Conservation (phyloP, 2,888 invertebrate genomes). For the Cheilosia impressa region DNA sequence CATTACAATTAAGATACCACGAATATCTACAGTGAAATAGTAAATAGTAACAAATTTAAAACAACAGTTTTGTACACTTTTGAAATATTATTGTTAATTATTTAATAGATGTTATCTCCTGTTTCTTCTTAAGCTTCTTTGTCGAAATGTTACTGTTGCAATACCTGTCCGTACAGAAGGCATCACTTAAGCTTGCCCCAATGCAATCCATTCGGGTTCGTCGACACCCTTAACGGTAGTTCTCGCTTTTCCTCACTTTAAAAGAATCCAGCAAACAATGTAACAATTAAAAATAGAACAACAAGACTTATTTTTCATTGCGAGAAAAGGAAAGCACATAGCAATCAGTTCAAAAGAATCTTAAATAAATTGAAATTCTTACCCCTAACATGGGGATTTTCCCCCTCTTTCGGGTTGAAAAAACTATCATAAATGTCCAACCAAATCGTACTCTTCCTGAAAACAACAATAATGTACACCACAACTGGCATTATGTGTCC, state of each 20-base stretch:
- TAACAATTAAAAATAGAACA: constrained; percentile 24
- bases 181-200: background rate
- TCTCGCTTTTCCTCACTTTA: background rate
- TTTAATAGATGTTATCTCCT: too few relatives aligned
- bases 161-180: background rate
- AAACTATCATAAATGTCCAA: constrained; percentile 45
- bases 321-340: constrained; percentile 39
- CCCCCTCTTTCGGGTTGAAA: constrained; percentile 13
- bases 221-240: constrained; percentile 20
- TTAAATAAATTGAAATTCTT: constrained; percentile 53
- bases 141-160: too few relatives aligned
- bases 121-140: too few relatives aligned
- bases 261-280: constrained; percentile 8
- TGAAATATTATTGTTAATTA: too few relatives aligned
- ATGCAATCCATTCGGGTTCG: constrained; percentile 30
- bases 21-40: too few relatives aligned
- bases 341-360: constrained; percentile 52
- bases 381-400: background rate
- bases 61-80: too few relatives aligned
- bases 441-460: constrained; percentile 6
- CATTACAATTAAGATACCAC: too few relatives aligned
- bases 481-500: constrained; percentile 79
- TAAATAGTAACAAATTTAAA: too few relatives aligned
- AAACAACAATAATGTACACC: constrained; percentile 73
- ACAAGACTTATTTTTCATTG: constrained; percentile 1